Conservation (phyloP, 1,140 invertebrate genomes). For the Trichonephila clavipes region DNA sequence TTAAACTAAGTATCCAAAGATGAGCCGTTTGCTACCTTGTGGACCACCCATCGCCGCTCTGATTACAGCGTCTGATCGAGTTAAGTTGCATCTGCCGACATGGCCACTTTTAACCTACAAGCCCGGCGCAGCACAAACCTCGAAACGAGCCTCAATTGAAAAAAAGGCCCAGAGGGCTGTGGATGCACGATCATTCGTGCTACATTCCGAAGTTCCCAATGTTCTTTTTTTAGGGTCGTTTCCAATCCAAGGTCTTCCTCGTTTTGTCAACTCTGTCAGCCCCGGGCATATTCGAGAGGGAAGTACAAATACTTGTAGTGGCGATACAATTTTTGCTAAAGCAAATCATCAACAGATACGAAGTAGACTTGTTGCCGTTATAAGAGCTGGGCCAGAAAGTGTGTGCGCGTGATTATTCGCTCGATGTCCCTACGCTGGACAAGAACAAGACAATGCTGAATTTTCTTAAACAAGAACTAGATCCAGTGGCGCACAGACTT, state of each 20-base stretch:
- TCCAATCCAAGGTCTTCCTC: slow-evolving; percentile 45
- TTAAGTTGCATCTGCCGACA: no score
- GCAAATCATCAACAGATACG: not conserved
- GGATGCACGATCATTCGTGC: not conserved
- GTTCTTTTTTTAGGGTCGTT: not conserved
- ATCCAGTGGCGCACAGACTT: no score
- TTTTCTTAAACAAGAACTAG: no score
- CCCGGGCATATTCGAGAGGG: not conserved
- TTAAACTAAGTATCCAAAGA: no score
- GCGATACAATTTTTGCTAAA: not conserved
- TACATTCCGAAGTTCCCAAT: slow-evolving; percentile 4
- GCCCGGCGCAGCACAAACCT: not conserved
- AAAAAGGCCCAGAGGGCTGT: slow-evolving; percentile 6
- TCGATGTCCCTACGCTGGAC: no score
- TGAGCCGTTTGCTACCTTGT: no score
- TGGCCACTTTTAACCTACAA: not conserved
- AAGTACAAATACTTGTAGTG: not conserved
- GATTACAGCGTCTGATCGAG: no score
- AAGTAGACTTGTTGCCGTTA: not conserved
- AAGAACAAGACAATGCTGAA: no score
- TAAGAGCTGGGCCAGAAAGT: not conserved
- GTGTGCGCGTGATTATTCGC: no score
- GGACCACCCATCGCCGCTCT: no score
- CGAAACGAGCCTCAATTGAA: not conserved
- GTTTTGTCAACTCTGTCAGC: slow-evolving; percentile 16